Percentiles rank a stretch among this genome's conserved stretches.
Evolutionary conservation across 2,888 invertebrate species (phyloP).

Genomic region (Acanthoscelides obtectus): DNA sequence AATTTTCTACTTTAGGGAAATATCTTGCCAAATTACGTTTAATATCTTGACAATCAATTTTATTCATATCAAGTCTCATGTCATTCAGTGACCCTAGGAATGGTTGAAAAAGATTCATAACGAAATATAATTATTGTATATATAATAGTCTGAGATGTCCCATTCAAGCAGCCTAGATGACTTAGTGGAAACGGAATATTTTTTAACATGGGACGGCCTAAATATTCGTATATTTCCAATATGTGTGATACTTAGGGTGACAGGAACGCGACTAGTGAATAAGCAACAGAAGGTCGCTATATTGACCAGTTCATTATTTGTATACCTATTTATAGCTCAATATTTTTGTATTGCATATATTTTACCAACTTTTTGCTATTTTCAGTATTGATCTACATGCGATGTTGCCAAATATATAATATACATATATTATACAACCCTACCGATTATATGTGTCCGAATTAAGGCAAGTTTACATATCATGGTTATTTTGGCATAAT

Average conservation of each 20-base stretch:
- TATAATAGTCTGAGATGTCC: no score
- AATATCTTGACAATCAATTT: background rate
- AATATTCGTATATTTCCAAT: background rate
- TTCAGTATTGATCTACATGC: background rate
- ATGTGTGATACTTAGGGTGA: background rate
- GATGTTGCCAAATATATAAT: background rate
- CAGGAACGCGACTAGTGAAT: background rate
- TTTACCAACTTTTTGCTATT: background rate
- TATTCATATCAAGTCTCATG: background rate
- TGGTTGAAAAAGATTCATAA: no score
- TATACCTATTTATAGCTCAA: background rate
- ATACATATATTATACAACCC: background rate
- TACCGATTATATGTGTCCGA: background rate
- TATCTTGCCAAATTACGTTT: background rate
- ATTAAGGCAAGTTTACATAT: background rate
- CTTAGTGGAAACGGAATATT: no score
- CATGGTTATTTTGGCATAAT: background rate
- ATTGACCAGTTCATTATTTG: background rate
- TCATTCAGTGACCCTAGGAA: no score
- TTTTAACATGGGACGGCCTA: background rate
- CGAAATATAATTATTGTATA: no score
- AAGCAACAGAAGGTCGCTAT: background rate
- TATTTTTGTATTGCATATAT: background rate
- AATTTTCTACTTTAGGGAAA: no score
- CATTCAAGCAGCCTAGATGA: no score